Conservation (phyloP, 1,140 invertebrate species). For the Littorina saxatilis region DNA sequence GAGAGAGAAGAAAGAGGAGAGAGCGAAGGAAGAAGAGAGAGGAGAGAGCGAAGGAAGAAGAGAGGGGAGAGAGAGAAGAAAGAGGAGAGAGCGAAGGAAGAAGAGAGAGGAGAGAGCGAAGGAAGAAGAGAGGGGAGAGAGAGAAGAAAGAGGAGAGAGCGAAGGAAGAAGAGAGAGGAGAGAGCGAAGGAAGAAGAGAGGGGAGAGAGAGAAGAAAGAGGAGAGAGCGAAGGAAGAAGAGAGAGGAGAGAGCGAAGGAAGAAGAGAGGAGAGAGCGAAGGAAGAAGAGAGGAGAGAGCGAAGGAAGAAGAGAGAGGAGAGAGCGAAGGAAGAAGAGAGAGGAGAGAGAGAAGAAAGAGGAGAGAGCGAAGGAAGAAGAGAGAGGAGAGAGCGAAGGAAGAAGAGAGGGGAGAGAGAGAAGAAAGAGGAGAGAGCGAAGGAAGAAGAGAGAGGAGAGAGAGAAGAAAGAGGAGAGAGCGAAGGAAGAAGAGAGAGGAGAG, state of each 20-base stretch:
- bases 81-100: neutral
- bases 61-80: neutral
- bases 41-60: neutral
- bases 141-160: neutral
- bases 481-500: neutral
- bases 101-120: neutral
- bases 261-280: neutral
- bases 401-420: neutral
- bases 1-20: neutral
- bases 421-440: neutral
- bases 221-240: neutral
- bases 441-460: neutral
- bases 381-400: neutral
- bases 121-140: neutral
- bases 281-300: neutral
- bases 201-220: neutral
- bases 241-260: neutral
- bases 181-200: neutral
- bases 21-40: neutral
- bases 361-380: neutral
- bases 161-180: neutral
- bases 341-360: neutral
- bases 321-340: neutral
- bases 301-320: neutral
- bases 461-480: neutral